These are phyloP conservation scores for Pinctada fucata DNA, from an alignment of 2,888 invertebrate genomes.

Conservation along the genomic window DNA sequence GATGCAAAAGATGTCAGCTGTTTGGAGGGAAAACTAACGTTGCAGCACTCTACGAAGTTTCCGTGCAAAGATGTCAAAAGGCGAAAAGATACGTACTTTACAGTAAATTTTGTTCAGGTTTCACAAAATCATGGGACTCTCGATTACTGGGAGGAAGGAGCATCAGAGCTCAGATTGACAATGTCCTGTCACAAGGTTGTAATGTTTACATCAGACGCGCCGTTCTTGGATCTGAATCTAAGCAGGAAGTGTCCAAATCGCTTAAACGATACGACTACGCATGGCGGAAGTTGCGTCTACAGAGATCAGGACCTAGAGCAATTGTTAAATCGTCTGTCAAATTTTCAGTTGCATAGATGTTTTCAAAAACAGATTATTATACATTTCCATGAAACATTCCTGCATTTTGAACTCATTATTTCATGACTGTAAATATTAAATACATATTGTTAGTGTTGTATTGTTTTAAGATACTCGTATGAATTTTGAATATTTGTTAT, in stretches of 20 bases:
- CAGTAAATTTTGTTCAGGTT: constrained; percentile 45
- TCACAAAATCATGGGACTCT: constrained; percentile 42
- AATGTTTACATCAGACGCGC: constrained; percentile 47
- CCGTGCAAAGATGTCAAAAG: constrained; percentile 44
- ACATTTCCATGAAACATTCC: too few species aligned
- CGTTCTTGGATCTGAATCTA: neutral
- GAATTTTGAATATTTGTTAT: too few species aligned
- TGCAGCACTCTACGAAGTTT: constrained; percentile 56
- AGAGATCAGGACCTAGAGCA: constrained; percentile 19
- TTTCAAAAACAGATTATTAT: too few species aligned
- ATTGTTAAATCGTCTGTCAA: constrained; percentile 8
- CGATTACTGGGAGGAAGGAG: constrained; percentile 27
- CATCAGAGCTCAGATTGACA: constrained; percentile 34
- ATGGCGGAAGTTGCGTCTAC: constrained; percentile 40
- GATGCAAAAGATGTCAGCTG: constrained; percentile 43
- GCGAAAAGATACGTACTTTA: constrained; percentile 50
- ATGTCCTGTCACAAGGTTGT: constrained; percentile 45
- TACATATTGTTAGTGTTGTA: too few species aligned
- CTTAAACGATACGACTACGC: constrained; percentile 53
- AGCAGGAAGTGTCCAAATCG: neutral
- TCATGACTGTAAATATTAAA: too few species aligned
- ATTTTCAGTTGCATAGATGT: constrained; percentile 4
- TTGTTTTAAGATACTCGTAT: too few species aligned
- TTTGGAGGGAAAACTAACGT: constrained; percentile 47
- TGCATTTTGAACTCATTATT: too few species aligned